Conservation (phyloP, 2,113 vertebrate genomes). For the Zosterops pallidus region DNA sequence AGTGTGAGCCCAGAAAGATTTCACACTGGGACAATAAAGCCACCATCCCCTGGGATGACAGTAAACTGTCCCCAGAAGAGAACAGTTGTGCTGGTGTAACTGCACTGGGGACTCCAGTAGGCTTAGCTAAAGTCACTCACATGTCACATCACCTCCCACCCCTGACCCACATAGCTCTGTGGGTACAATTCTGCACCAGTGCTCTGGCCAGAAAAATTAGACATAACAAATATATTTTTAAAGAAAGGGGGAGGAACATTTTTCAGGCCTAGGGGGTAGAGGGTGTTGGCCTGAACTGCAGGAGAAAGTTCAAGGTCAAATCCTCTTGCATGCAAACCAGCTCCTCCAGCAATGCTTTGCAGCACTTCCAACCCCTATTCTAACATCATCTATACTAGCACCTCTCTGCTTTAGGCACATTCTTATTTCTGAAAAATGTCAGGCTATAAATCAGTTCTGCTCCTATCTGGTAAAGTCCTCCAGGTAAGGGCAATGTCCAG, state of each 20-base stretch:
- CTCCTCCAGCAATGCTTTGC: neutral
- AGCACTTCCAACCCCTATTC: neutral
- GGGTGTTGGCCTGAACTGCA: constrained; percentile 20
- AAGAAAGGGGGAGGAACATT: constrained; percentile 11
- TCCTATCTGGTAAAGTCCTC: neutral
- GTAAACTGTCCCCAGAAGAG: neutral
- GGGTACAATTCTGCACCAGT: neutral
- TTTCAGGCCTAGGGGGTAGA: constrained; percentile 29
- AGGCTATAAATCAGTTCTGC: neutral
- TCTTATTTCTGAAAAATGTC: neutral
- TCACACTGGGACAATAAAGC: neutral
- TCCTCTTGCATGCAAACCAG: neutral
- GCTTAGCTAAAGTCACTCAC: neutral
- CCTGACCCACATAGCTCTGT: constrained; percentile 9
- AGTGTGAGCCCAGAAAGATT: neutral
- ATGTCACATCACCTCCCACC: constrained; percentile 10
- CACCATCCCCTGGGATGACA: neutral
- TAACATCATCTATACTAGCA: neutral
- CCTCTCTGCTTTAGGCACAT: neutral
- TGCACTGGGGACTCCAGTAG: neutral
- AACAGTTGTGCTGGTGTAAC: neutral
- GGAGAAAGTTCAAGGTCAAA: constrained; percentile 46
- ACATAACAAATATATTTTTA: constrained; percentile 61
- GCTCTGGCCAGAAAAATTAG: constrained; percentile 30
- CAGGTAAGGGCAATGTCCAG: neutral